These are phyloP conservation scores for Sebastes trivittatus DNA, from an alignment of 2,797 vertebrate species.

Conservation along the genomic window DNA sequence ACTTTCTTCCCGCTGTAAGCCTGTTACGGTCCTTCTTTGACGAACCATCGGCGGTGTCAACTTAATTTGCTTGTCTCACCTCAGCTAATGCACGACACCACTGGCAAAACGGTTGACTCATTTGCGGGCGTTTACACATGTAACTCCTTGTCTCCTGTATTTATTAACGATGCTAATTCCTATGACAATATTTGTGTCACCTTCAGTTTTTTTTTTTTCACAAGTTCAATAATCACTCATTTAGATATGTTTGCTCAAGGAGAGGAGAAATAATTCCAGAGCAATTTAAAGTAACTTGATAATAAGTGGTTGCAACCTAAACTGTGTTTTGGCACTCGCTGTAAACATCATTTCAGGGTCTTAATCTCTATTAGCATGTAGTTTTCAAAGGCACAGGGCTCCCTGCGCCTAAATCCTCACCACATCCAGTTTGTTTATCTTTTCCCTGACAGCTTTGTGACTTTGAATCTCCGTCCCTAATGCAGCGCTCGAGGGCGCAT, in stretches of 20 bases:
- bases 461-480: slow-evolving; percentile 43
- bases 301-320: slow-evolving; percentile 12
- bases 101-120: slow-evolving; percentile 23
- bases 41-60: slow-evolving; percentile 24
- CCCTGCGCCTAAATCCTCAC: slow-evolving; percentile 34
- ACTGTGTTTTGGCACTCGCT: slow-evolving; percentile 25
- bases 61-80: slow-evolving; percentile 49
- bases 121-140: not conserved
- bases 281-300: slow-evolving; percentile 16
- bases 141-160: slow-evolving; percentile 20
- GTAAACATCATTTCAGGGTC: slow-evolving; percentile 34
- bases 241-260: slow-evolving; percentile 25
- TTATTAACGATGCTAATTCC: slow-evolving; percentile 32
- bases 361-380: slow-evolving; percentile 43
- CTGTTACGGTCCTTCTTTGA: slow-evolving; percentile 37
- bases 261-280: slow-evolving; percentile 1
- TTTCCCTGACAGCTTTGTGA: slow-evolving; percentile 47
- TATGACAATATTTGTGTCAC: slow-evolving; percentile 6
- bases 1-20: slow-evolving; percentile 41
- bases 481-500: slow-evolving; percentile 18
- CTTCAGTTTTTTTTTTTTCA: not conserved
- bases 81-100: slow-evolving; percentile 8
- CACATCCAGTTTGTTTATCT: slow-evolving; percentile 50
- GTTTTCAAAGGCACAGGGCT: slow-evolving; percentile 17
- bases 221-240: not conserved